Base-by-base conservation (phyloP, 2,797 vertebrate genomes). In the Brachyalestes nurse region DNA sequence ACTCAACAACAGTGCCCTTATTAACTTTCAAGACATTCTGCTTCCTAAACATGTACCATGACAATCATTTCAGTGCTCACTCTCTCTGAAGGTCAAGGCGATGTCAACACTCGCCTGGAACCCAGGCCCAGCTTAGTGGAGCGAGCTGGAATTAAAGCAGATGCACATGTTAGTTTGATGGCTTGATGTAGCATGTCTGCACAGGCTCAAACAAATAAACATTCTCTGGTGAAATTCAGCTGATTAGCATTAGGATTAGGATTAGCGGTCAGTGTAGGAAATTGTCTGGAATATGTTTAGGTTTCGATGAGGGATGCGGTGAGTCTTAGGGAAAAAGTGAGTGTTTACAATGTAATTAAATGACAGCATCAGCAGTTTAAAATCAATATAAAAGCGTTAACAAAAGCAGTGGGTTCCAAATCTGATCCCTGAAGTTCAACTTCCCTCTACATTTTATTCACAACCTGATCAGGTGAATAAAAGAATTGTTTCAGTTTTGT, bases 91-190 rank as follows among this genome's bases (percentile, higher is more conserved):
- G 5, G 34, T 40, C 7, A 38, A 6, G 21, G 42, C 9, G 19
- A 5, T 10, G 4, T 16, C 23, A 62, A 28, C 13, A 34, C 64
- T 40, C 4, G 42, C 42, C 53, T 64, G 69, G 47, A 61, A 72
- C 55, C 45, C 58, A 72, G 69, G 58, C 10, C 38, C 40, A 17
- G 77, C 23, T 61, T 10, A 53, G 62, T 5, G 75, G 62, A 65
- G 25, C 2, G 21, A 1, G 34, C 1, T 42, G 1, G 25, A 76
- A 77, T 58, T 21, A n/a, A 4, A 55, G 23, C 57, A 58, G 21
- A 10, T n/a, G 21, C n/a, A 58, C 4, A 61, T 13, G 28, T 34
- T 6, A 16, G 5, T 62, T 34, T 28, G 60, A 28, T 28, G 60
- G 23, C 28, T 10, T 0, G 28, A 28, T 28, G 28, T 28, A 23